phyloP scores from a whole-genome alignment of 2,888 invertebrate genomes.

The Agelastica alni region DNA sequence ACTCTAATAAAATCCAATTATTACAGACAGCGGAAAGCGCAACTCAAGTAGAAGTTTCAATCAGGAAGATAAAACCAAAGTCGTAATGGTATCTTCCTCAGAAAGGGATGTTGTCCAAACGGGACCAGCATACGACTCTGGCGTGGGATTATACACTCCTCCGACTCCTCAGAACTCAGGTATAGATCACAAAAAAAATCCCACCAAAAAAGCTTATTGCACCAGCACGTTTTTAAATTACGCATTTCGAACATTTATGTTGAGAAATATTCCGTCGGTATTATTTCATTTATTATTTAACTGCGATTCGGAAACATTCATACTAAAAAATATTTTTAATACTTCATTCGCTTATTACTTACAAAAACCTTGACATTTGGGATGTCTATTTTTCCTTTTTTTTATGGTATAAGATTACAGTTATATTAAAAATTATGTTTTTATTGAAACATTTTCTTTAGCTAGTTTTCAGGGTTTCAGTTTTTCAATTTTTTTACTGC shows the following conservation, averaged over 20 bases:
- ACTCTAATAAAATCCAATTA: slow-evolving; percentile 32
- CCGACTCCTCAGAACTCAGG: slow-evolving; percentile 58
- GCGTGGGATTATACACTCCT: slow-evolving; percentile 56
- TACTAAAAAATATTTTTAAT: too few species aligned
- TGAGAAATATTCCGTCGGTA: slow-evolving; percentile 14
- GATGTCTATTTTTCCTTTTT: too few species aligned
- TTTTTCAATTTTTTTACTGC: too few species aligned
- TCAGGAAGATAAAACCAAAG: slow-evolving; percentile 53
- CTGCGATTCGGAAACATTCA: too few species aligned
- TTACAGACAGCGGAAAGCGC: slow-evolving; percentile 55
- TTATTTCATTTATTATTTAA: too few species aligned
- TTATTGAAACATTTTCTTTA: too few species aligned
- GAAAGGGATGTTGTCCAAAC: slow-evolving; percentile 51
- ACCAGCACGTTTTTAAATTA: slow-evolving; percentile 32
- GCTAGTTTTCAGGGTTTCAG: too few species aligned
- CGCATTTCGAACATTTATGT: slow-evolving; percentile 17
- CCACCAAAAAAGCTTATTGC: slow-evolving; percentile 27
- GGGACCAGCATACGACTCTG: slow-evolving; percentile 50
- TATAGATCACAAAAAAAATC: slow-evolving; percentile 41
- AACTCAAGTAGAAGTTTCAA: slow-evolving; percentile 53
- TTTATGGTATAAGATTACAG: too few species aligned
- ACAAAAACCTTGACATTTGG: too few species aligned
- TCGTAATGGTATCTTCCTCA: slow-evolving; percentile 54
- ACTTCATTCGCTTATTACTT: too few species aligned
- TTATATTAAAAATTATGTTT: too few species aligned